Evolutionary conservation across 2,888 invertebrate genomes (phyloP).

Genomic region (Cecidostiba fungosa): DNA sequence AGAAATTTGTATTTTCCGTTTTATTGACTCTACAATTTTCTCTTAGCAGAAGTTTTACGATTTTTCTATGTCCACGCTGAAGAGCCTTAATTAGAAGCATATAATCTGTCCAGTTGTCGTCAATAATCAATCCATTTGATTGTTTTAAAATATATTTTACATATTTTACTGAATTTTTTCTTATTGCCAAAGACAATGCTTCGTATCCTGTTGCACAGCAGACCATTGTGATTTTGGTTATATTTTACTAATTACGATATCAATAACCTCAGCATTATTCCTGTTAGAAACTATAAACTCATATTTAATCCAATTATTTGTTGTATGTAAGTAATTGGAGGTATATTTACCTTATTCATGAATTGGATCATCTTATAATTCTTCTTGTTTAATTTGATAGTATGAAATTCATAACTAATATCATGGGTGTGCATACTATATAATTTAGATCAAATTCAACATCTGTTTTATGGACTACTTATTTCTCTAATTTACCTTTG

Average conservation of each 20-base stretch:
- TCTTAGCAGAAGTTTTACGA: constrained; percentile 26
- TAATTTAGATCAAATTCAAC: neutral
- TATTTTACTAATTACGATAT: neutral
- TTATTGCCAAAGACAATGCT: constrained; percentile 42
- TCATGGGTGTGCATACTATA: too few relatives aligned
- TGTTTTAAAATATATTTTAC: constrained; percentile 22
- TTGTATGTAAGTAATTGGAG: neutral
- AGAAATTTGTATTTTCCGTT: constrained; percentile 23
- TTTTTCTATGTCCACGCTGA: constrained; percentile 31
- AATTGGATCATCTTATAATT: too few relatives aligned
- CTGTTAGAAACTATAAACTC: neutral
- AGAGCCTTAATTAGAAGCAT: constrained; percentile 43
- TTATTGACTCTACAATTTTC: constrained; percentile 45
- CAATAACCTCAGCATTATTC: neutral
- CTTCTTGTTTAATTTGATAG: too few relatives aligned
- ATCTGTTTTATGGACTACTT: neutral
- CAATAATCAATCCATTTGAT: constrained; percentile 18
- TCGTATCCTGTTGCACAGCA: constrained; percentile 28
- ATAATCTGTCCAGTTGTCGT: constrained; percentile 47
- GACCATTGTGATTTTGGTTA: constrained; percentile 11
- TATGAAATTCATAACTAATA: too few relatives aligned
- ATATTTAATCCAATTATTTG: neutral
- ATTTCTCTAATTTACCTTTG: neutral
- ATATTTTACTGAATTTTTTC: constrained; percentile 15
- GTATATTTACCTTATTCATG: too few relatives aligned